Base-by-base conservation (phyloP, 2,797 vertebrate species). In the Ambastaia sidthimunki region DNA sequence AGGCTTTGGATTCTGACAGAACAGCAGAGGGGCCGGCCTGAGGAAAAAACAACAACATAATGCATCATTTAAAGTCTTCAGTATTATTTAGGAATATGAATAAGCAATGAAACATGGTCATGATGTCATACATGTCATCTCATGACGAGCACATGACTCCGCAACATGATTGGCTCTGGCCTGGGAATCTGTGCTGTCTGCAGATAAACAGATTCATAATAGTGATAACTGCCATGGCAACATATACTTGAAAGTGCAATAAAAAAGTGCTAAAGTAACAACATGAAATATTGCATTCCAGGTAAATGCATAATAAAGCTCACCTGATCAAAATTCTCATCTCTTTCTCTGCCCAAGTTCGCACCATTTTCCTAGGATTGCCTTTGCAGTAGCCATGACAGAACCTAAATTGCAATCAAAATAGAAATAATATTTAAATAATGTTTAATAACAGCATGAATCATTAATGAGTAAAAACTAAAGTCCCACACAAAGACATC, bases 311-410 rank as follows among this genome's bases (percentile, higher is more conserved):
- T 12, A 23, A 65, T 25, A 23, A 31, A 37, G 80, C 86, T 91
- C 48, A 99, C 97, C 98, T 96, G 90, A 95, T 96, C 72, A 99
- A 94, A 90, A 99, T 99, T 85, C 97, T 96, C 98, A 99, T 99
- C 90, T 99, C 97, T 85, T 99, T 99, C 87, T 99, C 97, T 0
- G 97, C 98, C 98, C 98, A 99, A 0, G 97, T 99, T 83, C 94
- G 95, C 83, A 99, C 98, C 97, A 99, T 98, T 94, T 99, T 99
- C 81, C 98, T 94, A 25, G 98, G 98, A 88, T 99, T 99, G 48
- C 98, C 97, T 94, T 97, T 99, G 86, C 98, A 99, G 85, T 99
- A 99, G 10, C 98, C 98, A 23, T 94, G 96, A 52, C 97, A 96
- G 89, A 98, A 99, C 84, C 98, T 99, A 87, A 5, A 87, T 11